phyloP scores from a whole-genome alignment of 2,797 vertebrate species.

The Carapus acus region DNA sequence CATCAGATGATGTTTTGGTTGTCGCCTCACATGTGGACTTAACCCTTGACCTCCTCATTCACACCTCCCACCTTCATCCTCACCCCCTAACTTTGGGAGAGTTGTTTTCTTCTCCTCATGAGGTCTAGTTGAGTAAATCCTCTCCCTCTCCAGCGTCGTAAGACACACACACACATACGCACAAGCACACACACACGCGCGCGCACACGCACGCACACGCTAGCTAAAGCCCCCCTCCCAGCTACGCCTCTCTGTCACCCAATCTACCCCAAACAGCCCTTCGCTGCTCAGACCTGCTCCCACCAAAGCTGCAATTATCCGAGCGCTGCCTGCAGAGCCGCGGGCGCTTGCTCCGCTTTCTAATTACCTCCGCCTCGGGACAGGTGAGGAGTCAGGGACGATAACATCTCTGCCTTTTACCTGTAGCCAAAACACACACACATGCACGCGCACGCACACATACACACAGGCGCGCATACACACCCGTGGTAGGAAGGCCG shows the following conservation, averaged over 20 bases:
- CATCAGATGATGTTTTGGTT: slow-evolving; percentile 49
- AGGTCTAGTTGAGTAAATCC: slow-evolving; percentile 68
- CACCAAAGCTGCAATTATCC: slow-evolving; percentile 84
- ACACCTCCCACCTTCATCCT: too few relatives aligned
- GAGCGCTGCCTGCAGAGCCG: slow-evolving; percentile 74
- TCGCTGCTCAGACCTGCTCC: slow-evolving; percentile 79
- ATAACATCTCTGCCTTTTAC: slow-evolving; percentile 85
- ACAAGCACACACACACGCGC: slow-evolving; percentile 21
- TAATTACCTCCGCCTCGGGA: slow-evolving; percentile 83
- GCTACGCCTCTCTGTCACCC: slow-evolving; percentile 72
- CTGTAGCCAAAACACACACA: slow-evolving; percentile 74
- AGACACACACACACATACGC: slow-evolving; percentile 22
- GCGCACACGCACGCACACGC: too few relatives aligned
- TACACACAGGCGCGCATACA: slow-evolving; percentile 12
- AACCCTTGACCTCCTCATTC: slow-evolving; percentile 61
- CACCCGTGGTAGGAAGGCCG: slow-evolving; percentile 37
- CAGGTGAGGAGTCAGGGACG: slow-evolving; percentile 83
- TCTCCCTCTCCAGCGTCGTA: slow-evolving; percentile 43
- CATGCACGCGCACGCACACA: slow-evolving; percentile 32
- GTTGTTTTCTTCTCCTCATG: slow-evolving; percentile 62
- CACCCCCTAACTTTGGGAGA: slow-evolving; percentile 38
- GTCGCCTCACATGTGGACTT: slow-evolving; percentile 66
- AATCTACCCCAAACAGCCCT: slow-evolving; percentile 74
- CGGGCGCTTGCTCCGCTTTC: slow-evolving; percentile 76
- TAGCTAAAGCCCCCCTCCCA: slow-evolving; percentile 57